Evolutionary conservation across 2,888 invertebrate genomes (phyloP), one percentile per base, ranked within the genome.

Genomic region (Drosophila neotestacea): DNA sequence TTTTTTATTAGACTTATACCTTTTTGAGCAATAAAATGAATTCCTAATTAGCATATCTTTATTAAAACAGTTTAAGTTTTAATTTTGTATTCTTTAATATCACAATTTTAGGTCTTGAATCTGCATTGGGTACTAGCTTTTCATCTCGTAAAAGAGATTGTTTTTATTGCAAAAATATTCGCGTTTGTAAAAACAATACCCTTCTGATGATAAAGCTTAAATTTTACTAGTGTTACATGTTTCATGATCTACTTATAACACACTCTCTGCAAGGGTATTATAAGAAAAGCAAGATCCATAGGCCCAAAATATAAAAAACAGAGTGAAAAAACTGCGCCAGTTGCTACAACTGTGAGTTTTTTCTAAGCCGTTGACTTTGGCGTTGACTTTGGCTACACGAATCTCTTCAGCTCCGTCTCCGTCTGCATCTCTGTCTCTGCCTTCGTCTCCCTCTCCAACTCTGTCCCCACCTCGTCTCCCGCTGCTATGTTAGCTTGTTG

Each of bases 311-410:
- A 13, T 39, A 16, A 39, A 52, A 69, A 59, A 48, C 70, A 64
- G 65, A 54, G 36, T 47, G 51, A 39, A 61, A 62, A 70, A 73
- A 62, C 73, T 64, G 55, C 50, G 73, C 69, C 68, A 71, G 83
- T 77, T 75, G 78, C 68, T 55, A 67, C 74, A 65, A 64, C 78
- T 72, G 69, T 59, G 56, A 81, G 67, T 66, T 81, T 83, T 59
- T 85, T 78, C 89, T 81, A 78, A 87, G 77, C 85, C 82, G n/a
- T n/a, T n/a, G n/a, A n/a, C n/a, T n/a, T n/a, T n/a, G n/a, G 89
- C 85, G 88, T 89, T 85, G 75, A 78, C 85, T 84, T 81, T 78
- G 85, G 79, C 70, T 73, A 73, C 87, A 76, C 64, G 46, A 39
- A 16, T 30, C 42, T 50, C 55, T 9, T 36, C n/a, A n/a, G n/a